Evolutionary conservation across 2,113 vertebrate species (phyloP), one percentile per base, ranked within the genome.

Genomic region (Ptyas mucosa): DNA sequence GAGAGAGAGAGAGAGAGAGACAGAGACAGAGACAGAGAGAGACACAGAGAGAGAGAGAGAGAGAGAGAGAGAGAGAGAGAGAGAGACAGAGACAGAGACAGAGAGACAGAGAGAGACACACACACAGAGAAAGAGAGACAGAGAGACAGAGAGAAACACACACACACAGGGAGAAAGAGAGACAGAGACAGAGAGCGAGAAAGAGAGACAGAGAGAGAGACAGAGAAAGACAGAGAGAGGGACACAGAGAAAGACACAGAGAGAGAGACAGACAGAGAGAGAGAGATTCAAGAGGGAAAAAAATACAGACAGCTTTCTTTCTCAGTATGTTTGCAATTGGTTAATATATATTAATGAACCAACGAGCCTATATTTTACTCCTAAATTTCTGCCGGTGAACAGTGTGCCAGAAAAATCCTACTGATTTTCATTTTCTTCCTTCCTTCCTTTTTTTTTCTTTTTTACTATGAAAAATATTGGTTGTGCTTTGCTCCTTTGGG

Each of bases 251-350:
- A 2, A 53, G 12, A 53, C 11, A 14, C 11, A 49, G 49, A 51
- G 55, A 23, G 20, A 57, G 20, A 21, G 20, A 57, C 4, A 8
- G 21, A n/a, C 10, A 29, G 4, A n/a, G 10, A 64, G 3, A n/a
- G 10, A 26, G 23, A 61, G 8, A 93, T 94, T 85, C 95, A 91
- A 61, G 86, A 95, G 29, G 4, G 3, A 64, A n/a, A 61, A 57
- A 94, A 87, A 96, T 92, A 93, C 94, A 97, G 97, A 96, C 94
- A 96, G 95, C 93, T 95, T 91, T 49, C 43, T 54, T 88, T 94
- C 61, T 93, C 89, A 92, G 90, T 95, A 91, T 87, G 8, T 94
- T 94, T 94, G 91, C 95, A 92, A 96, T 94, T 95, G 92, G 91
- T 97, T 96, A 95, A 96, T 95, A 95, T 96, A 53, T 89, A 93